These are phyloP conservation scores for Drosophila ironensis DNA, from an alignment of 1,140 invertebrate species.

Conservation along the genomic window DNA sequence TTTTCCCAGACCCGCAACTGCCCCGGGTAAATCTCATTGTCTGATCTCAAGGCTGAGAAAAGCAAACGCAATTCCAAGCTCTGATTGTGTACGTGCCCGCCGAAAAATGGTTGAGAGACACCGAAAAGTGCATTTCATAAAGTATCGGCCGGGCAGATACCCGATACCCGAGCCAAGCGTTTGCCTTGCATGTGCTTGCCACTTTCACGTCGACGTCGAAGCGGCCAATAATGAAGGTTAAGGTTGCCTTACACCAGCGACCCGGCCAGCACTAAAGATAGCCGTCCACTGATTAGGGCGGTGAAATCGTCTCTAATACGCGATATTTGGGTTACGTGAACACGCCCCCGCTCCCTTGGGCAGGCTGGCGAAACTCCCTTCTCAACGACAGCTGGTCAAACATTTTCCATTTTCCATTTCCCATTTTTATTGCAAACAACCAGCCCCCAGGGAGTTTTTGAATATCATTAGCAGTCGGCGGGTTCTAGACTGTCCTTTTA, in stretches of 20 bases:
- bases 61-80: conserved; percentile 37
- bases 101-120: conserved; percentile 6
- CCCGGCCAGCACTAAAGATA: no score
- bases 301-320: conserved; percentile 16
- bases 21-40: conserved; percentile 38
- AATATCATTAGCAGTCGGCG: conserved; percentile 34
- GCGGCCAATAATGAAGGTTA: conserved; percentile 33
- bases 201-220: conserved; percentile 52
- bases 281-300: neutral
- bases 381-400: conserved; percentile 18
- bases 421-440: neutral
- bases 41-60: conserved; percentile 43
- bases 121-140: conserved; percentile 46
- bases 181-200: conserved; percentile 28
- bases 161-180: conserved; percentile 19
- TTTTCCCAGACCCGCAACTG: neutral
- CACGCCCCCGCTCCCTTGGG: neutral
- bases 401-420: neutral
- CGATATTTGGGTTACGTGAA: conserved; percentile 12
- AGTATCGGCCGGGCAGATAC: conserved; percentile 51
- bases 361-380: neutral
- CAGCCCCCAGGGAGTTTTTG: conserved; percentile 9
- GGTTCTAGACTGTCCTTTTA: conserved; percentile 30
- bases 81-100: conserved; percentile 23
- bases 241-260: conserved; percentile 17